Conservation (phyloP, 1,140 invertebrate genomes). For the Drosophila seguyi region DNA sequence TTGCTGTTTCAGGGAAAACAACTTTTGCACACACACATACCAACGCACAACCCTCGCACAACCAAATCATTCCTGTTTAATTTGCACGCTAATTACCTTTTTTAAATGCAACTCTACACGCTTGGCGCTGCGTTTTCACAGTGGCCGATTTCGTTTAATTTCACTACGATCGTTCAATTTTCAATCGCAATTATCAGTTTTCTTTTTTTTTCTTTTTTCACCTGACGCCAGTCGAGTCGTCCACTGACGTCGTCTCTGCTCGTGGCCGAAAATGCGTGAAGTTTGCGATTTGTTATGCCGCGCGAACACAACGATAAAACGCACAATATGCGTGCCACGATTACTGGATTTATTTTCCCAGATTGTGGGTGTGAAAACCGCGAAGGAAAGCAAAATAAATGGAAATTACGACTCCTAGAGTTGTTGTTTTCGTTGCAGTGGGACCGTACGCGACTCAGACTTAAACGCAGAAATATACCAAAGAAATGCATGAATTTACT, state of each 20-base stretch:
- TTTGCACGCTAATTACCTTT: slow-evolving; percentile 69
- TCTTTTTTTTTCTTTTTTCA: slow-evolving; percentile 17
- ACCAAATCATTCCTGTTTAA: slow-evolving; percentile 38
- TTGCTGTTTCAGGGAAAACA: slow-evolving; percentile 73
- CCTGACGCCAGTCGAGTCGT: slow-evolving; percentile 37
- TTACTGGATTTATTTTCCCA: slow-evolving; percentile 10
- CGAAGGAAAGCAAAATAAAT: slow-evolving; percentile 49
- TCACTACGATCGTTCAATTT: slow-evolving; percentile 21
- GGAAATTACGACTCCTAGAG: slow-evolving; percentile 32
- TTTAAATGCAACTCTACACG: slow-evolving; percentile 68
- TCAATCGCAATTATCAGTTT: slow-evolving; percentile 32
- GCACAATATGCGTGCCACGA: slow-evolving; percentile 17
- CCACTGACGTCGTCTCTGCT: slow-evolving; percentile 34
- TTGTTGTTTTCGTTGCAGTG: slow-evolving; percentile 8
- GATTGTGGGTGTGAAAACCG: slow-evolving; percentile 33
- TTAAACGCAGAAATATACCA: too few species aligned
- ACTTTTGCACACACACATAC: slow-evolving; percentile 61
- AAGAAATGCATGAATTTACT: background rate
- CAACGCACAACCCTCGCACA: slow-evolving; percentile 20
- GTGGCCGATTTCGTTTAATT: slow-evolving; percentile 63
- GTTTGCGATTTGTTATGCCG: background rate
- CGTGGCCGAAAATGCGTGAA: background rate
- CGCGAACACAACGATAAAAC: slow-evolving; percentile 2
- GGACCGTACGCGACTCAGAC: background rate
- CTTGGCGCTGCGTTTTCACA: slow-evolving; percentile 65